Evolutionary conservation across 2,888 invertebrate species (phyloP).

Genomic region (Phortica magna): DNA sequence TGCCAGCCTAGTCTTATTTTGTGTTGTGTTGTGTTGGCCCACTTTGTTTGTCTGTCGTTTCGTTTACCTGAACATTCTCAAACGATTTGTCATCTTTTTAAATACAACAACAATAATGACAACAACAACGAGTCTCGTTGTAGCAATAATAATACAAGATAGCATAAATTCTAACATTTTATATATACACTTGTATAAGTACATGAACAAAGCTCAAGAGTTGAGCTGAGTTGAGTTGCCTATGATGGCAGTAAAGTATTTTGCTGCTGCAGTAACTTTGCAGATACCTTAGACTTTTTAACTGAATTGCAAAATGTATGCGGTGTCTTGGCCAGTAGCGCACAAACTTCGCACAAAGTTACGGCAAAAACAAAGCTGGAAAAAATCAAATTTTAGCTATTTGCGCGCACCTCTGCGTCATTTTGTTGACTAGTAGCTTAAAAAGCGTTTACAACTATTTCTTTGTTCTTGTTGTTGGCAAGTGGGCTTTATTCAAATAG

Average conservation of each 20-base stretch:
- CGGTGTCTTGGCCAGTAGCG: not conserved
- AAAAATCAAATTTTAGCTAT: not conserved
- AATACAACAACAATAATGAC: slow-evolving; percentile 55
- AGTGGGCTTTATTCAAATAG: slow-evolving; percentile 56
- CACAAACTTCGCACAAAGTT: not conserved
- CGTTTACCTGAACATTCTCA: slow-evolving; percentile 47
- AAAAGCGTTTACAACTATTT: slow-evolving; percentile 17
- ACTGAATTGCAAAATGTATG: not conserved
- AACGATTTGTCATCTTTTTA: slow-evolving; percentile 70
- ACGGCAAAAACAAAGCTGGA: not conserved
- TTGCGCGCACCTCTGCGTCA: not conserved
- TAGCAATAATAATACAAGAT: slow-evolving; percentile 70
- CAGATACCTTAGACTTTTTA: not conserved
- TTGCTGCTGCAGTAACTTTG: slow-evolving; percentile 1
- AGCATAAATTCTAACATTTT: slow-evolving; percentile 63
- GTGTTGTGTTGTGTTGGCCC: not conserved
- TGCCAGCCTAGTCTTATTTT: not conserved
- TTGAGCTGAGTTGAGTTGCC: not conserved
- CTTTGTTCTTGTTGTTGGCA: slow-evolving; percentile 23
- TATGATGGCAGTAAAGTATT: slow-evolving; percentile 3
- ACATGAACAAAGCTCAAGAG: not conserved
- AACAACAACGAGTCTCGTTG: slow-evolving; percentile 32
- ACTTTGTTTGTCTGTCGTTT: slow-evolving; percentile 17
- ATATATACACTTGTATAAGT: not conserved
- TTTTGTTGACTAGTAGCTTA: slow-evolving; percentile 3